Evolutionary conservation across 1,140 invertebrate species (phyloP).

Genomic region (Patella vulgata): DNA sequence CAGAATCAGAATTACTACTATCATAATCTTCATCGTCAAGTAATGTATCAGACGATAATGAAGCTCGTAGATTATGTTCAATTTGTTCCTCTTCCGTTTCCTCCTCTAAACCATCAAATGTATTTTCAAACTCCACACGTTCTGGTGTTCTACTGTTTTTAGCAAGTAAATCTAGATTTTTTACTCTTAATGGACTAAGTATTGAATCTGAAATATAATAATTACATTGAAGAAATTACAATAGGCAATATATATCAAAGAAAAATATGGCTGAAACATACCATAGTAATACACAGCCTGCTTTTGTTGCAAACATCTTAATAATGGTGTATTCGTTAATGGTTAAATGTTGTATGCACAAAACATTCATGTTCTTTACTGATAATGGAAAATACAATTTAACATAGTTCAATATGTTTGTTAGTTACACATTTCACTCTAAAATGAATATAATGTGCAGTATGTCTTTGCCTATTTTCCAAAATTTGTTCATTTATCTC

Average conservation of each 20-base stretch:
- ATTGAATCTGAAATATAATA: conserved; percentile 45
- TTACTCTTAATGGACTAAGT: conserved; percentile 19
- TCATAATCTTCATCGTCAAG: conserved; percentile 84
- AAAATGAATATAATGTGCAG: too few species aligned
- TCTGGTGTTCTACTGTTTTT: conserved; percentile 75
- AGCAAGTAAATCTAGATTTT: conserved; percentile 15
- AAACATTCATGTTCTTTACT: too few species aligned
- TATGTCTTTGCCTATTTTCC: too few species aligned
- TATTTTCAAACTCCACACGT: conserved; percentile 82
- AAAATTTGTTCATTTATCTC: too few species aligned
- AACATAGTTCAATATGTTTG: too few species aligned
- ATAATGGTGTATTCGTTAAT: too few species aligned
- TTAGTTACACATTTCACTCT: too few species aligned
- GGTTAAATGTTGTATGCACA: too few species aligned
- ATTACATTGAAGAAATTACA: conserved; percentile 22
- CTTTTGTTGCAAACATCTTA: too few species aligned
- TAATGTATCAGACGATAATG: conserved; percentile 58
- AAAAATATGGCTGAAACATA: too few species aligned
- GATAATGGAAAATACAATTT: too few species aligned
- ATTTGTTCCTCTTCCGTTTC: conserved; percentile 72
- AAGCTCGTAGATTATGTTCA: conserved; percentile 57
- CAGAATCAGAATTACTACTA: conserved; percentile 30
- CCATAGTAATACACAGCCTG: too few species aligned
- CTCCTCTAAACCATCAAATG: conserved; percentile 68
- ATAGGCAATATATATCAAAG: background rate